Evolutionary conservation across 1,140 invertebrate genomes (phyloP).

Genomic region (Bombus ignitus): DNA sequence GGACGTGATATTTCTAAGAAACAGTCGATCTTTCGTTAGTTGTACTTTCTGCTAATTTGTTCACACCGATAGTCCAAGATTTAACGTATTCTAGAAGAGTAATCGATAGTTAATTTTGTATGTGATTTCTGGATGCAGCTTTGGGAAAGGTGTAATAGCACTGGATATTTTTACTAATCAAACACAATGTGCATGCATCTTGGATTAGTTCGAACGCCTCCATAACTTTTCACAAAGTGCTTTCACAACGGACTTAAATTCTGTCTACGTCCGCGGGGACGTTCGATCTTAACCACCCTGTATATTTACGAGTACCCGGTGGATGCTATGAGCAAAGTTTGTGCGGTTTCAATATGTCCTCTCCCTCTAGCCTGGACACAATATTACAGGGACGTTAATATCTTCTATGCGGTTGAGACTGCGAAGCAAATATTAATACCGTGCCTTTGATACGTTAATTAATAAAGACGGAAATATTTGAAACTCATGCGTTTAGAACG

Average conservation of each 20-base stretch:
- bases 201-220: neutral
- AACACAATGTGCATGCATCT: neutral
- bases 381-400: constrained; percentile 75
- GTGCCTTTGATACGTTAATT: constrained; percentile 72
- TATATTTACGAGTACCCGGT: constrained; percentile 67
- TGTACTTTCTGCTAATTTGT: no score
- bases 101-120: no score
- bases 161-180: neutral
- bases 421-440: constrained; percentile 72
- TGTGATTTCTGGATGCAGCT: no score
- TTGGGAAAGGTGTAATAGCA: neutral
- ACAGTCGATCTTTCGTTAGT: no score
- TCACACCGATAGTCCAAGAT: no score
- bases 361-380: constrained; percentile 70
- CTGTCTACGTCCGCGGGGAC: neutral
- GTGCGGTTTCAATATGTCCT: constrained; percentile 77
- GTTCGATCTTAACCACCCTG: constrained; percentile 55
- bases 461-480: constrained; percentile 57
- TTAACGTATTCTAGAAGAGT: no score
- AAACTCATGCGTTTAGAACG: constrained; percentile 33
- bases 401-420: constrained; percentile 70
- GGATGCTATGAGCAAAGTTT: constrained; percentile 76
- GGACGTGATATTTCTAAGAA: no score
- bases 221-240: neutral
- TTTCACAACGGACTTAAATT: neutral